Evolutionary conservation across 2,888 invertebrate genomes (phyloP), one percentile per base, ranked within the genome.

Genomic region (Drosophila limbata): DNA sequence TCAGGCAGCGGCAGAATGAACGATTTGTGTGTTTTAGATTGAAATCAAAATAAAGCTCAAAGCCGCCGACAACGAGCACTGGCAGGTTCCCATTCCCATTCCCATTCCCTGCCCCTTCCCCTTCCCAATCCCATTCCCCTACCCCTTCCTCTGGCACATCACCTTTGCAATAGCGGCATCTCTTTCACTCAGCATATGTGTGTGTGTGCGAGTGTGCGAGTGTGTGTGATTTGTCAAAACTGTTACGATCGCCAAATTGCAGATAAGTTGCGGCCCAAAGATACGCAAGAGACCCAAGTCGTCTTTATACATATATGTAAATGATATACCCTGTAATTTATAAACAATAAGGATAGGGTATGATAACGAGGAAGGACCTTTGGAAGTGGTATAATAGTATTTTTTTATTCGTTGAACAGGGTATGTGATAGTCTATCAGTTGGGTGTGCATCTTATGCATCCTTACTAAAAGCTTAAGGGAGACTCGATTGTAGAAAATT

Each of bases 11-110:
- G 68, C 76, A 62, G 88, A 81, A 86, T 89, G 86, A 86, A 86
- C 86, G 86, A 89, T 86, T 86, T 86, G 86, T 86, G 89, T 82
- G 81, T 86, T 86, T 89, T 85, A 86, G 86, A 86, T 86, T 87
- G 88, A 86, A 89, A 86, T 86, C 86, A 88, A 89, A 86, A 80
- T 82, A 82, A 86, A 88, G 84, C 86, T 84, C 86, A 88, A 84
- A 84, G 79, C 69, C 25, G 61, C 84, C 88, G 88, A 70, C 77
- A 77, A 67, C 60, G 71, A 47, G 62, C 52, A 59, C 69, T 69
- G 79, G 53, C 76, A 77, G 76, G 79, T 77, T 78, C 74, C 76
- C 74, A 60, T 60, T 35, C 33, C 17, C 19, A 13, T 3, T 15
- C 25, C 8, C 13, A 8, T 28, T 44, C 1, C 11, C 40, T 8